Conservation (phyloP, 2,888 invertebrate species). For the Hedychridium roseum region DNA sequence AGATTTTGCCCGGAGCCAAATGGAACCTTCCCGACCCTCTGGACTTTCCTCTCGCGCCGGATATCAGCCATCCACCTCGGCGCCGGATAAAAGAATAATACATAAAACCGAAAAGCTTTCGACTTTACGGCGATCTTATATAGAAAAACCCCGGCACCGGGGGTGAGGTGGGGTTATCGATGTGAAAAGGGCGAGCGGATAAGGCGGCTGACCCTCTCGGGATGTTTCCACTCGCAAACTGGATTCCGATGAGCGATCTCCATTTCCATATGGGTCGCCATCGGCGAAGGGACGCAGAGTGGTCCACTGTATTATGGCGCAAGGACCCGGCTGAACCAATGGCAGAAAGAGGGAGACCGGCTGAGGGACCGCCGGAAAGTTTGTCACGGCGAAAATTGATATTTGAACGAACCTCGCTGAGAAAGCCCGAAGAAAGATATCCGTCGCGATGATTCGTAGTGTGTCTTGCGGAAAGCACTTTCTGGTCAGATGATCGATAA, state of each 20-base stretch:
- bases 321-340: too few relatives aligned
- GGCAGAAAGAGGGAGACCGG: slow-evolving; percentile 19
- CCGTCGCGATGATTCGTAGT: too few relatives aligned
- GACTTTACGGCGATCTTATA: slow-evolving; percentile 43
- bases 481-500: too few relatives aligned
- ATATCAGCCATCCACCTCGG: neutral
- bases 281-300: slow-evolving; percentile 15
- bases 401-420: slow-evolving; percentile 45
- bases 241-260: slow-evolving; percentile 60
- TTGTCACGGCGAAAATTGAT: slow-evolving; percentile 57
- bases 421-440: neutral
- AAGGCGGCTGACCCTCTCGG: slow-evolving; percentile 53
- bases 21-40: slow-evolving; percentile 5
- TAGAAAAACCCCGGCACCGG: too few relatives aligned
- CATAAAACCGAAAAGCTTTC: slow-evolving; percentile 51
- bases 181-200: slow-evolving; percentile 17
- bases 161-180: too few relatives aligned
- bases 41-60: slow-evolving; percentile 21
- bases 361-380: slow-evolving; percentile 43
- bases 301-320: too few relatives aligned
- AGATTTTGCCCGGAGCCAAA: too few relatives aligned
- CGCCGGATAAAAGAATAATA: slow-evolving; percentile 51
- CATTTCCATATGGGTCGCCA: slow-evolving; percentile 57
- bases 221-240: slow-evolving; percentile 61
- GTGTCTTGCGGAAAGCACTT: too few relatives aligned